A percentile compares a stretch with the other conserved stretches of the same genome.
These are phyloP conservation scores for Lepidocolaptes lacrymiger DNA, from an alignment of 2,797 vertebrate species.

Conservation along the genomic window DNA sequence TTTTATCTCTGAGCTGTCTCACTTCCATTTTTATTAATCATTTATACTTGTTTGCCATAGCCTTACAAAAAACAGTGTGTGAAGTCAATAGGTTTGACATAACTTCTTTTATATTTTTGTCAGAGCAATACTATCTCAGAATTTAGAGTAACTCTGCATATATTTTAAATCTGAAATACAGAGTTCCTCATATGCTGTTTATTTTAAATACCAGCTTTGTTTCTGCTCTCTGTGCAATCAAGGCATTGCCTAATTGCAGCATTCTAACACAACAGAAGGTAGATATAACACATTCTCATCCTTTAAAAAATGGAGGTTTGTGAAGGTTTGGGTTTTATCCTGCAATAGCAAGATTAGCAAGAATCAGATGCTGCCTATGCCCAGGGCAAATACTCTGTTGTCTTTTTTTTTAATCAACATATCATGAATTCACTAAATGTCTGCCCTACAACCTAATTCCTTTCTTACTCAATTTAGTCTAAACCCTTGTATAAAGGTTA, in stretches of 20 bases:
- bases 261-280: background rate
- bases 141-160: background rate
- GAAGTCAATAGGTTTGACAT: background rate
- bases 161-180: background rate
- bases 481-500: background rate
- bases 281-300: background rate
- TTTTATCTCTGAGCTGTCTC: background rate
- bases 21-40: background rate
- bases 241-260: background rate
- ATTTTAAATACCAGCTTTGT: background rate
- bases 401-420: background rate
- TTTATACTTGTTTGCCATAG: background rate
- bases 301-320: background rate
- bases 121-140: background rate
- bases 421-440: background rate
- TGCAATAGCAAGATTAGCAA: background rate
- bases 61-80: background rate
- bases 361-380: background rate
- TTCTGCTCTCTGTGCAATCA: background rate
- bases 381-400: background rate
- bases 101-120: background rate
- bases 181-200: background rate
- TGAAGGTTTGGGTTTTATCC: rapidly evolving
- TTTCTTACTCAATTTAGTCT: background rate
- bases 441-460: background rate